phyloP scores from a whole-genome alignment of 2,888 invertebrate genomes.

The Ectemnius continuus region DNA sequence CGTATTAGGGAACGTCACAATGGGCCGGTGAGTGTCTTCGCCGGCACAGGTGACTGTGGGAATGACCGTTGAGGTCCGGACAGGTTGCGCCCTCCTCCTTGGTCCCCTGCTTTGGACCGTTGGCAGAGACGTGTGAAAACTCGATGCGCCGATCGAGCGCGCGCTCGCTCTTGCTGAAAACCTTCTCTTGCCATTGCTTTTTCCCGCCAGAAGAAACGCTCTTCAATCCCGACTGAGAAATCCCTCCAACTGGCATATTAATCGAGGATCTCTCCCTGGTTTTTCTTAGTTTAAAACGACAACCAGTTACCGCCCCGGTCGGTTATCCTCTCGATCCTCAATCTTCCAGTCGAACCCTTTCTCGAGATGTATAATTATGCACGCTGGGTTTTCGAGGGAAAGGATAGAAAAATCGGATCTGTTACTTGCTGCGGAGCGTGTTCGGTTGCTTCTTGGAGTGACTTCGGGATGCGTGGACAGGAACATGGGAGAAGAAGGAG shows the following conservation, averaged over 20 bases:
- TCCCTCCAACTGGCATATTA: background rate
- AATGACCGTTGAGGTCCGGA: conserved; percentile 73
- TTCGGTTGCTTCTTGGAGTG: background rate
- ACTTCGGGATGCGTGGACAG: background rate
- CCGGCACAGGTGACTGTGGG: conserved; percentile 76
- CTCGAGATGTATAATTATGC: conserved; percentile 2
- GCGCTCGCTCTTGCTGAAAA: conserved; percentile 46
- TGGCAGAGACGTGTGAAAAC: conserved; percentile 61
- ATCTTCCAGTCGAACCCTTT: background rate
- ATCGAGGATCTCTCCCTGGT: background rate
- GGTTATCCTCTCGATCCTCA: background rate
- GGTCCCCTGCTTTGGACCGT: conserved; percentile 42
- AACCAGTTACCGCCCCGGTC: background rate
- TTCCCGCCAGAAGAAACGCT: conserved; percentile 38
- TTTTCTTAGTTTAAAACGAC: background rate
- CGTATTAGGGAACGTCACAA: conserved; percentile 69
- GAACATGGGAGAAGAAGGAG: background rate
- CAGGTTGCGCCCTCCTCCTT: conserved; percentile 66
- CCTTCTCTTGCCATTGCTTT: conserved; percentile 28
- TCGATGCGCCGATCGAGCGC: conserved; percentile 13
- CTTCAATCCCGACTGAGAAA: conserved; percentile 1
- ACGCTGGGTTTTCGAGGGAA: background rate
- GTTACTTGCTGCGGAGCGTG: background rate
- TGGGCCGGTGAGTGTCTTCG: conserved; percentile 66
- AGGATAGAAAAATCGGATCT: background rate